Base-by-base conservation (phyloP, 2,888 invertebrate species). In the Tyria jacobaeae region DNA sequence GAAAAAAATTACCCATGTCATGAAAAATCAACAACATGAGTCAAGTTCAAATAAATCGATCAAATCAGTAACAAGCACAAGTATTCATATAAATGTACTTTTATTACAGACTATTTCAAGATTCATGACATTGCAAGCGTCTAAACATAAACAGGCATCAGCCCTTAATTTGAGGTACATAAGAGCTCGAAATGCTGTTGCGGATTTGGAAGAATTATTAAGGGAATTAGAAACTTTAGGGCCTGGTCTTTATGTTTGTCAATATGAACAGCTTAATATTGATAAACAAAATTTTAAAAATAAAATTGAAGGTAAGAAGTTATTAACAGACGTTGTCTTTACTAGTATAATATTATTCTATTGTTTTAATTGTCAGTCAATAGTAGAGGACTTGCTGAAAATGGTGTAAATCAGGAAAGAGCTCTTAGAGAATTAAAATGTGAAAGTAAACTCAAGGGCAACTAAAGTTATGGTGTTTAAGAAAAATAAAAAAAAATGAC, bases 181-280 rank as follows among this genome's bases (percentile, higher is more conserved):
- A 4, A 80, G 91, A 57, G 90, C 88, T 1, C 85, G 92, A 60
- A 94, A 94, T 55, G 90, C 91, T 0, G 92, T 94, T 0, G 62
- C 83, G 0, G 92, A 92, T 66, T 75, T 92, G 12, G 92, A 94
- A 59, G 78, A 80, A 5, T 74, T 89, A 3, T 83, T 92, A 1
- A 83, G 84, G 4, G 88, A 89, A 48, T 78, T 94, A 48, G 94
- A 94, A 73, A 88, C 75, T 58, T 70, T 94, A 0, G 93, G 89
- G 0, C 94, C 94, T 0, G 93, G 93, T 1, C 84, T 94, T 0
- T 90, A 90, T 53, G 91, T 94, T 0, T 90, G 89, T 3, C 90
- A 92, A 9, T 94, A 88, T 65, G 91, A 94, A 66, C 92, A 92
- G 63, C 85, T 94, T 3, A 66, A 85, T 62, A 84, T 90, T 44